These are phyloP conservation scores for Sebastes miniatus DNA, from an alignment of 2,797 vertebrate genomes.

Conservation along the genomic window DNA sequence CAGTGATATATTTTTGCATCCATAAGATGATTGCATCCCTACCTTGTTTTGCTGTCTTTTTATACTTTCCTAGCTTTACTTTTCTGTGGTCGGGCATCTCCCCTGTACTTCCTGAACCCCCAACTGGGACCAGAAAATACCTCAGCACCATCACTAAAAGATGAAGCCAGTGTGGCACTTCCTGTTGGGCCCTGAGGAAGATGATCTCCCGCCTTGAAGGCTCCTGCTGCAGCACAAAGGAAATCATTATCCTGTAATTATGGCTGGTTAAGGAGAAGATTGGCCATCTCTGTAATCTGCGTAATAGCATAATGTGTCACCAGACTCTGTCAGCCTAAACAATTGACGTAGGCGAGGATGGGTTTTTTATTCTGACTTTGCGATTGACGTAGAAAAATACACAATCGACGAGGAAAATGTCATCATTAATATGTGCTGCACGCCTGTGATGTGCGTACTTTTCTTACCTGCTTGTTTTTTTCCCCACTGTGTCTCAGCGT, in stretches of 20 bases:
- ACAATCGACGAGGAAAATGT: neutral
- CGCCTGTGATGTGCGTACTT: neutral
- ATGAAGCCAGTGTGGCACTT: constrained; percentile 22
- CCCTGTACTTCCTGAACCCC: neutral
- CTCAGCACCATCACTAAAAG: neutral
- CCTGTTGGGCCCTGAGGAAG: constrained; percentile 38
- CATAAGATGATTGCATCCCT: neutral
- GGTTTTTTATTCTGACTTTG: neutral
- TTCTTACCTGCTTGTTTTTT: constrained; percentile 58
- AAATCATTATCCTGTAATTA: constrained; percentile 71
- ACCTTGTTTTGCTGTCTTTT: neutral
- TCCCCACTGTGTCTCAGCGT: constrained; percentile 19
- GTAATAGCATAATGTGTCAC: constrained; percentile 44
- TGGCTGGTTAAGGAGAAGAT: constrained; percentile 47
- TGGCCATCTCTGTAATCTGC: constrained; percentile 56
- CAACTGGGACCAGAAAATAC: neutral
- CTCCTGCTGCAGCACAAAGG: constrained; percentile 56
- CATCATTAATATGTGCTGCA: neutral
- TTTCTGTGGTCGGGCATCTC: neutral
- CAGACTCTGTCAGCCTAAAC: constrained; percentile 17
- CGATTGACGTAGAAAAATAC: neutral
- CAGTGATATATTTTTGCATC: neutral
- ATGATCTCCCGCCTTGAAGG: constrained; percentile 19
- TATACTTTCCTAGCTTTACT: neutral
- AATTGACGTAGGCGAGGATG: neutral